phyloP scores from a whole-genome alignment of 2,113 vertebrate species.

The Rhea americana region DNA sequence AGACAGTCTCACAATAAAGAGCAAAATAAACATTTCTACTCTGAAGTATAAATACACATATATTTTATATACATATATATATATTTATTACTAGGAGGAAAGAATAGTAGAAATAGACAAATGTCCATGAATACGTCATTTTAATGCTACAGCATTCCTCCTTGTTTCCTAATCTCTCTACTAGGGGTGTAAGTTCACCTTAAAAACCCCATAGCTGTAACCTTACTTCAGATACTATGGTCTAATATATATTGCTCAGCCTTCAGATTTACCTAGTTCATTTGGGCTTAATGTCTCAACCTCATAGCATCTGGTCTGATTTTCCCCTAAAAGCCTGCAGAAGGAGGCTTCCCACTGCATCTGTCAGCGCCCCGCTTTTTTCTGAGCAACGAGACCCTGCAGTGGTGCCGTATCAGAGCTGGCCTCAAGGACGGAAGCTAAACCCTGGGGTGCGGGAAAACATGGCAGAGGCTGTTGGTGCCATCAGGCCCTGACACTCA shows the following conservation, averaged over 20 bases:
- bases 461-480: background rate
- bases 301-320: background rate
- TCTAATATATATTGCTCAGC: background rate
- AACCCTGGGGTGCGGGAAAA: fast-evolving
- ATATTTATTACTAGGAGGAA: background rate
- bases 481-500: no score
- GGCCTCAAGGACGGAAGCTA: background rate
- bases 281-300: background rate
- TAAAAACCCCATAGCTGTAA: background rate
- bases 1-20: background rate
- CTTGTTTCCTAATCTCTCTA: background rate
- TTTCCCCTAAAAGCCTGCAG: background rate
- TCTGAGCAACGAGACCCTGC: background rate
- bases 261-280: background rate
- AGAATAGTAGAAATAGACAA: background rate
- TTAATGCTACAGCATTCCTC: background rate
- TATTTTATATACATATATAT: no score
- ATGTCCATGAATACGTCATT: background rate
- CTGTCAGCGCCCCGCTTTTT: background rate
- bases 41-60: background rate
- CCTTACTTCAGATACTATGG: background rate
- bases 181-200: background rate
- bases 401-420: background rate
- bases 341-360: background rate
- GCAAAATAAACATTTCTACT: background rate